phyloP scores from a whole-genome alignment of 1,140 invertebrate genomes.

The Brachionus sp. region DNA sequence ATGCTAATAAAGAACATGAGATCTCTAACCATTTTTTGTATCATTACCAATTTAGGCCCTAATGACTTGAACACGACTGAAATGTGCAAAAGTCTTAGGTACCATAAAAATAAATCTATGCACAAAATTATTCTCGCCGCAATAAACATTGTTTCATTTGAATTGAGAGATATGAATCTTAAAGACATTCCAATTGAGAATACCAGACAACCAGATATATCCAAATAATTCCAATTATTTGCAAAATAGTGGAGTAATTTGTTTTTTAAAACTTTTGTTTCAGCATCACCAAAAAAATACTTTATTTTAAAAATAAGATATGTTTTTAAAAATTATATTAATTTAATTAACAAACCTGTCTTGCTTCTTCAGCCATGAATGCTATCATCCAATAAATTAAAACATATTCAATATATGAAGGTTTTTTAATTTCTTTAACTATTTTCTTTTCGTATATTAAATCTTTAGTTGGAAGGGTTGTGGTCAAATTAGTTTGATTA shows the following conservation, averaged over 20 bases:
- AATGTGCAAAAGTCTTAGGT: slow-evolving; percentile 54
- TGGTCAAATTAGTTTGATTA: neutral
- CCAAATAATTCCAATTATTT: slow-evolving; percentile 46
- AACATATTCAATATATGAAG: slow-evolving; percentile 41
- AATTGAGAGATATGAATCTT: slow-evolving; percentile 39
- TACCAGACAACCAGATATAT: slow-evolving; percentile 34
- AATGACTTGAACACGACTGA: slow-evolving; percentile 55
- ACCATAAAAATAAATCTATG: slow-evolving; percentile 46
- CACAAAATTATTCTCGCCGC: slow-evolving; percentile 39
- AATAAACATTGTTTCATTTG: slow-evolving; percentile 23
- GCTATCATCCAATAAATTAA: slow-evolving; percentile 46
- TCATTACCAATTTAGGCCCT: slow-evolving; percentile 59
- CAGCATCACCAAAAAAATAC: slow-evolving; percentile 45
- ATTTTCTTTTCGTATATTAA: slow-evolving; percentile 7
- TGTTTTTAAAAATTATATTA: neutral
- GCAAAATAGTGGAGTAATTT: slow-evolving; percentile 34
- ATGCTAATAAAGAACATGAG: slow-evolving; percentile 57
- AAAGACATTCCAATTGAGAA: slow-evolving; percentile 40
- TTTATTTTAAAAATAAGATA: neutral
- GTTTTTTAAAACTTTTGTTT: slow-evolving; percentile 42
- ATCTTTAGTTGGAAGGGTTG: neutral
- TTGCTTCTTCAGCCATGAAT: slow-evolving; percentile 47
- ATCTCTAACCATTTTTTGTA: slow-evolving; percentile 56
- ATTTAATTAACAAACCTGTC: slow-evolving; percentile 46
- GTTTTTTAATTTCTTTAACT: neutral